Conservation (phyloP, 2,113 vertebrate species). For the Myodes glareolus region DNA sequence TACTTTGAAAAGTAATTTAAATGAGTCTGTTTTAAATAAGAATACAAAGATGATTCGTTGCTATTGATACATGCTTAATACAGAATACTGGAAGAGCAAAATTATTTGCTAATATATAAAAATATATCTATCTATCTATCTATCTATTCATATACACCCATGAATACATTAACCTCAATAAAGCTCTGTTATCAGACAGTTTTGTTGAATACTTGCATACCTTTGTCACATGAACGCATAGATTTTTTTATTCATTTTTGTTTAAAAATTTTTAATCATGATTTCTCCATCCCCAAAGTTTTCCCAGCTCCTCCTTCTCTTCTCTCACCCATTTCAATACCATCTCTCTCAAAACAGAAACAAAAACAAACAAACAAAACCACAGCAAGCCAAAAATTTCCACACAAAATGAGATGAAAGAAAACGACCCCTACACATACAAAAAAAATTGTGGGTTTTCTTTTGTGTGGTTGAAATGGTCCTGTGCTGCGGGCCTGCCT, state of each 20-base stretch:
- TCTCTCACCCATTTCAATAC: neutral
- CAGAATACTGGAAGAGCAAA: neutral
- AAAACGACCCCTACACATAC: neutral
- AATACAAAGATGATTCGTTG: neutral
- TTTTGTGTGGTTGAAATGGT: neutral
- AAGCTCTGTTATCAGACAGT: neutral
- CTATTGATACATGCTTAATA: conserved; percentile 2
- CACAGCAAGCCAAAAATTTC: neutral
- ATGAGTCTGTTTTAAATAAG: conserved; percentile 11
- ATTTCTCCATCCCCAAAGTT: neutral
- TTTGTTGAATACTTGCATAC: neutral
- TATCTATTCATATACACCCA: neutral
- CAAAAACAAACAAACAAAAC: neutral
- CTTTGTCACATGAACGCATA: neutral
- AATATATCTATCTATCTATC: too few relatives aligned
- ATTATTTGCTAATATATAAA: neutral
- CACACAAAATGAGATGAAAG: neutral
- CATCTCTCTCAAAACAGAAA: neutral
- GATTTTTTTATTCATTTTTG: neutral
- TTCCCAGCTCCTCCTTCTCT: neutral
- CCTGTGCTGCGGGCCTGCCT: rapidly evolving
- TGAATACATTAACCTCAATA: neutral
- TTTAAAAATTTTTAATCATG: neutral
- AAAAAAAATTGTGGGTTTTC: neutral
- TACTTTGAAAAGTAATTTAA: conserved; percentile 60